These are phyloP conservation scores for Lynx canadensis DNA, from an alignment of 2,113 vertebrate species.

Conservation along the genomic window DNA sequence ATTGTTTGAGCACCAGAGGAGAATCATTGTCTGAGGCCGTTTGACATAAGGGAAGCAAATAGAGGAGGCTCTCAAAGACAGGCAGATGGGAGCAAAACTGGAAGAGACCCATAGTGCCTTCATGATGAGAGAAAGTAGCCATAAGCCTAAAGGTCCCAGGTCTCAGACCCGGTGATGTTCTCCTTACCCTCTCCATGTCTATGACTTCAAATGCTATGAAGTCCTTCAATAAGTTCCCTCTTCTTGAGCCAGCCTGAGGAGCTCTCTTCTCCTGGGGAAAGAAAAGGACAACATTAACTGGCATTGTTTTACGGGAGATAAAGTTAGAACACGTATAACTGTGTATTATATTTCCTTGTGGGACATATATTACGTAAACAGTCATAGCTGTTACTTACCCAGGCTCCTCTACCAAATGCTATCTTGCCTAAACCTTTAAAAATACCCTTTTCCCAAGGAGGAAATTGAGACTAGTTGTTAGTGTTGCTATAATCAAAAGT, in stretches of 20 bases:
- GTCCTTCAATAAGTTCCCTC: background rate
- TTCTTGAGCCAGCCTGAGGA: background rate
- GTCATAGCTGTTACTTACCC: background rate
- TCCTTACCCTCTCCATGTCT: background rate
- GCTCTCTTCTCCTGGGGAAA: background rate
- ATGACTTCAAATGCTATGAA: fast-evolving
- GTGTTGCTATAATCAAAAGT: background rate
- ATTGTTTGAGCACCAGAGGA: background rate
- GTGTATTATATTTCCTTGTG: background rate
- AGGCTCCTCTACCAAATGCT: background rate
- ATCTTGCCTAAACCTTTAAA: background rate
- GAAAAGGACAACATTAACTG: background rate
- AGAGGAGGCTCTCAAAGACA: background rate
- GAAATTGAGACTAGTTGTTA: background rate
- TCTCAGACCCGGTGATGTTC: too few species aligned
- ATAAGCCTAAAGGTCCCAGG: fast-evolving
- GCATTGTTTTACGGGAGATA: background rate
- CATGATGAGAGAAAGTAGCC: too few species aligned
- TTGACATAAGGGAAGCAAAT: background rate
- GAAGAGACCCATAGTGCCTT: background rate
- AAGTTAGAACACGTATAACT: background rate
- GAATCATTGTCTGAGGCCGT: background rate
- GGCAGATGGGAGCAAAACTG: background rate
- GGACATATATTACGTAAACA: background rate
- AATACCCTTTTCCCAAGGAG: background rate